phyloP scores from a whole-genome alignment of 2,113 vertebrate species.

The Miniopterus natalensis region DNA sequence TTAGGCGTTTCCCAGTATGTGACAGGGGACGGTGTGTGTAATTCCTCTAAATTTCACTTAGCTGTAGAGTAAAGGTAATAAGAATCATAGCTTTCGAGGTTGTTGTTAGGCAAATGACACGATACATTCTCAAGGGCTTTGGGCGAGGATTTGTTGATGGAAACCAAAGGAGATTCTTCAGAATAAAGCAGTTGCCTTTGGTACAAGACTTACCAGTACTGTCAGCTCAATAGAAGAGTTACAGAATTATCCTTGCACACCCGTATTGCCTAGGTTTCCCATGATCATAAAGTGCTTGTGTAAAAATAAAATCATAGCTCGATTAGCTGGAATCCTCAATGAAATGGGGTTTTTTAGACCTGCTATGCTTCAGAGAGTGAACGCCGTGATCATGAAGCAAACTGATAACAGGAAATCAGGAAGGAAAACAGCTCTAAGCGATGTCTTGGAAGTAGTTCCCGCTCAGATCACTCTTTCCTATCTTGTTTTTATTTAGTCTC shows the following conservation, averaged over 20 bases:
- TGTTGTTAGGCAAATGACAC: background rate
- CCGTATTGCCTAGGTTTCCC: background rate
- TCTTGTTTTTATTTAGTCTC: background rate
- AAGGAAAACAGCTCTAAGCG: background rate
- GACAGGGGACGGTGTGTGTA: background rate
- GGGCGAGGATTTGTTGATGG: background rate
- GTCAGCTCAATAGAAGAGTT: background rate
- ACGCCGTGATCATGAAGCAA: background rate
- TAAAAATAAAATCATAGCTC: background rate
- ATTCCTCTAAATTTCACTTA: background rate
- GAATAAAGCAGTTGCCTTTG: background rate
- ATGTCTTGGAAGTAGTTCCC: background rate
- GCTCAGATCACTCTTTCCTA: background rate
- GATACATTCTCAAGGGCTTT: background rate
- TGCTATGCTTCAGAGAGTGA: constrained; percentile 11
- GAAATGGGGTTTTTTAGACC: background rate
- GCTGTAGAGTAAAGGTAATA: background rate
- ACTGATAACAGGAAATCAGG: background rate
- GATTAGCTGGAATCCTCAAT: background rate
- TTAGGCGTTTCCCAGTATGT: background rate
- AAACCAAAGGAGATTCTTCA: background rate
- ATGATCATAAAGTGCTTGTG: background rate
- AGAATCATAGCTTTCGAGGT: background rate
- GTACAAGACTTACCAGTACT: background rate
- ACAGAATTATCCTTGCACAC: background rate